These are phyloP conservation scores for Siniperca scherzeri DNA, from an alignment of 2,797 vertebrate genomes.

Conservation along the genomic window DNA sequence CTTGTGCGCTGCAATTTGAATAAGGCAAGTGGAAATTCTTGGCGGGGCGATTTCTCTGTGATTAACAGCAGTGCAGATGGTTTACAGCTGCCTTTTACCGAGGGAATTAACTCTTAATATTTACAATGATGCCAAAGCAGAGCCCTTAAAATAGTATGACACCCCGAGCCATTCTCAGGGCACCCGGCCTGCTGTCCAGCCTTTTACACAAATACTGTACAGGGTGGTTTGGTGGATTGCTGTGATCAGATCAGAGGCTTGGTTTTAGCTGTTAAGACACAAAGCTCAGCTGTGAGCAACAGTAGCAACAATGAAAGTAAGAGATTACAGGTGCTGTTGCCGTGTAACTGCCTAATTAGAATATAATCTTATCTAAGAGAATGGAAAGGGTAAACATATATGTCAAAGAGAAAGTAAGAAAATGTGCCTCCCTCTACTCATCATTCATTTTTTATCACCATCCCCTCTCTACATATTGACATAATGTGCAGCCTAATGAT, in stretches of 20 bases:
- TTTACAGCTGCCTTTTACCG: conserved; percentile 89
- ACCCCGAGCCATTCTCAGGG: conserved; percentile 46
- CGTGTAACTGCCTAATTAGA: conserved; percentile 28
- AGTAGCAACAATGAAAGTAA: conserved; percentile 1
- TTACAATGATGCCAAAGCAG: conserved; percentile 85
- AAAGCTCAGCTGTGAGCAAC: conserved; percentile 25
- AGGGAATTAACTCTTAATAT: conserved; percentile 89
- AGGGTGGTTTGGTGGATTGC: conserved; percentile 15
- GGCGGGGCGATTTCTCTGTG: conserved; percentile 83
- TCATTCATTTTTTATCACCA: conserved; percentile 27
- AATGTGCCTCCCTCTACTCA: conserved; percentile 6
- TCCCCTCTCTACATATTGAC: conserved; percentile 24
- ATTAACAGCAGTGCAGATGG: conserved; percentile 86
- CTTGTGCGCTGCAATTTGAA: conserved; percentile 80
- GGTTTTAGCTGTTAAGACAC: conserved; percentile 22
- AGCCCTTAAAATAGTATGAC: conserved; percentile 65
- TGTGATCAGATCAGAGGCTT: conserved; percentile 28
- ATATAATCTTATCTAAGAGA: not conserved
- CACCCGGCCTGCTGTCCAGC: conserved; percentile 31
- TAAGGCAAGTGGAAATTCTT: conserved; percentile 84
- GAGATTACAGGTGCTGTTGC: conserved; percentile 13
- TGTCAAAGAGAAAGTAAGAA: not conserved
- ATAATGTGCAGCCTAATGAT: conserved; percentile 39
- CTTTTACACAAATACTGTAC: conserved; percentile 32
- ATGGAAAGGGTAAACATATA: conserved; percentile 8